Base-by-base conservation (phyloP, 2,113 vertebrate species). In the Illadopsis cleaveri region DNA sequence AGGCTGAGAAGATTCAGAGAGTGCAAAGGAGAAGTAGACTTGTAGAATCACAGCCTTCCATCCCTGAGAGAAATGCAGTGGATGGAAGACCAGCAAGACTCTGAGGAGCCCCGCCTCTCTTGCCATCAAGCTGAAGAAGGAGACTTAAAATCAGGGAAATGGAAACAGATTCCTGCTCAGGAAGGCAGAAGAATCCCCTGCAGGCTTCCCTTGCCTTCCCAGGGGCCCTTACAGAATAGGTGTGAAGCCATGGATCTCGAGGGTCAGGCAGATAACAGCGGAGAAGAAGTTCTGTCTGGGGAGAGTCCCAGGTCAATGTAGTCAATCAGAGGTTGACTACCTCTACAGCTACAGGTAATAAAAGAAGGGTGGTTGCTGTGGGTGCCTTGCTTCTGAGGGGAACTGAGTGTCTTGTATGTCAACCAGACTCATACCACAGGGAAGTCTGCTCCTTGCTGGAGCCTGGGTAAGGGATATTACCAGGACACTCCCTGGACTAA, bases 11-110 rank as follows among this genome's bases (percentile, higher is more conserved):
- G 7, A 8, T 64, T 28, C n/a, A 47, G 48, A 47, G 28, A 56
- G 24, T n/a, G 15, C 48, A 40, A n/a, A 73, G 30, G 12, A 65
- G n/a, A 65, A 10, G 10, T 6, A 19, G 28, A 38, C 15, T n/a
- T 0, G 1, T 14, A 17, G 48, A 33, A 45, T 47, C 1, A 0
- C 15, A n/a, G 22, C n/a, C 58, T 56, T 56, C 9, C 6, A 19
- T 28, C 28, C 23, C 58, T n/a, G 69, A 54, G 28, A 56, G 15
- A 56, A 84, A 64, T 27, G 22, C 69, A 33, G 18, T 14, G 5
- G 23, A 18, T n/a, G 56, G 16, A 79, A 62, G 30, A 20, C 17
- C 35, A 79, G 40, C 13, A 35, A 21, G 38, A 47, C 24, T 18
- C 16, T 21, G 45, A 71, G 65, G 20, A 87, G 11, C n/a, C 47